Percentiles rank a stretch among this genome's conserved stretches.
phyloP scores from a whole-genome alignment of 92 coral and sea anemone genomes.

The Pocillopora grandis region DNA sequence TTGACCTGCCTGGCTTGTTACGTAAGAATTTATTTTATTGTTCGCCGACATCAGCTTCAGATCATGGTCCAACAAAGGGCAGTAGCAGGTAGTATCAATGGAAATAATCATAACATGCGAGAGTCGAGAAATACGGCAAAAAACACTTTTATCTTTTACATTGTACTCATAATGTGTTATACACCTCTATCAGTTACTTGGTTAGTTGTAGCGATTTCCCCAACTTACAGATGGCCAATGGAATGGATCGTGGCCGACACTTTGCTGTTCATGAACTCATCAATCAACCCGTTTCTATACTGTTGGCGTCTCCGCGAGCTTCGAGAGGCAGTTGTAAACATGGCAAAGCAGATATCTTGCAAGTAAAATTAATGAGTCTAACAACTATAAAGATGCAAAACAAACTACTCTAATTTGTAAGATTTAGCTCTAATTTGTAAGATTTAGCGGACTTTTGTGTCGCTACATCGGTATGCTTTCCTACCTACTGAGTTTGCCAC shows the following conservation, averaged over 20 bases:
- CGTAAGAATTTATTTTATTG: conserved; percentile 5
- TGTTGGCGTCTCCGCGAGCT: conserved; percentile 12
- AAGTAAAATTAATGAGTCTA: neutral
- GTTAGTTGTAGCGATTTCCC: neutral
- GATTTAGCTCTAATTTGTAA: too few relatives aligned
- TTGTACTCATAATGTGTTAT: conserved; percentile 8
- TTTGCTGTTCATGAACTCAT: conserved; percentile 10
- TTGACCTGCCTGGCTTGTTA: neutral
- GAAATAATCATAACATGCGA: neutral
- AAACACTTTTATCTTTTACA: conserved; percentile 6
- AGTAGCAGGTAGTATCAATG: neutral
- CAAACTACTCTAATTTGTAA: too few relatives aligned
- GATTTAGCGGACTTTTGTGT: too few relatives aligned
- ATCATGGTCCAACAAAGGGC: conserved; percentile 10
- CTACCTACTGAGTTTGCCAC: too few relatives aligned
- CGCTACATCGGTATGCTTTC: too few relatives aligned
- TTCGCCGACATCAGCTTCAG: conserved; percentile 3
- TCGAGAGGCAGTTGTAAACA: conserved; percentile 3
- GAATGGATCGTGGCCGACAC: conserved; percentile 6
- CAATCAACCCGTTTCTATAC: neutral
- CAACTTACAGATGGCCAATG: neutral
- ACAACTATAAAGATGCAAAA: neutral
- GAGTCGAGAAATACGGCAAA: neutral
- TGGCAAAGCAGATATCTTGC: neutral
- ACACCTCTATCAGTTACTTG: neutral